Conservation (phyloP, 2,888 invertebrate genomes). For the Cantharis rufa region DNA sequence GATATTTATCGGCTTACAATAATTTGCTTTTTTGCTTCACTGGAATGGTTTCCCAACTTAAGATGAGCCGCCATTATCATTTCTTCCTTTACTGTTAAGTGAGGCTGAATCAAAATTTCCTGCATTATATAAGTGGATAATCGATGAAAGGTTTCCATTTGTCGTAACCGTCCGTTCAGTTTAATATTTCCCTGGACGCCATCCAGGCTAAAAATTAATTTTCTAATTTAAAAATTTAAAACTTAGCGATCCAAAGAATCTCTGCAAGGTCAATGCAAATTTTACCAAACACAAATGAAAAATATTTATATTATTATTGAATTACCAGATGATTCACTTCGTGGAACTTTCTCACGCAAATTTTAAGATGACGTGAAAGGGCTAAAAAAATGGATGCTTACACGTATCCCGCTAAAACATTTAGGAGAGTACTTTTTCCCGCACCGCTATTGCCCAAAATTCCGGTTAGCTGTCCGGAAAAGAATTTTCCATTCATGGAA, state of each 20-base stretch:
- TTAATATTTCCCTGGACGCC: constrained; percentile 70
- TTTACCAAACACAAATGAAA: background rate
- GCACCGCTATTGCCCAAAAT: constrained; percentile 25
- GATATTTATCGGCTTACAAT: too few relatives aligned
- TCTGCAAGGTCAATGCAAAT: background rate
- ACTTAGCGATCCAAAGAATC: background rate
- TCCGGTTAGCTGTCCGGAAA: constrained; percentile 18
- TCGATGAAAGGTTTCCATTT: constrained; percentile 72
- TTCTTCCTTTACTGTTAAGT: constrained; percentile 73
- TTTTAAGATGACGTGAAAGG: too few relatives aligned
- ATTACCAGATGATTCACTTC: too few relatives aligned
- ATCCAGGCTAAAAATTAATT: constrained; percentile 46
- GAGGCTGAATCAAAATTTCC: constrained; percentile 71
- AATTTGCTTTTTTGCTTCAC: background rate
- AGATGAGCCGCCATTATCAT: constrained; percentile 76
- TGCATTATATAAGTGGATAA: constrained; percentile 83
- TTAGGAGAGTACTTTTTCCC: constrained; percentile 25
- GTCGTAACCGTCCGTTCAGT: constrained; percentile 69
- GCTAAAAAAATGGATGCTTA: background rate
- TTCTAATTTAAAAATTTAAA: too few relatives aligned
- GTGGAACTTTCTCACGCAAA: too few relatives aligned
- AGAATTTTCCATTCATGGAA: constrained; percentile 23
- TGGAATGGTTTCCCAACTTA: constrained; percentile 64
- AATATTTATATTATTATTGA: too few relatives aligned
- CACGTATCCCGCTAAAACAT: constrained; percentile 23